These are phyloP conservation scores for Chondrosia reniformis DNA, from an alignment of 37 sponge, comb jelly and placozoan genomes.

Conservation along the genomic window DNA sequence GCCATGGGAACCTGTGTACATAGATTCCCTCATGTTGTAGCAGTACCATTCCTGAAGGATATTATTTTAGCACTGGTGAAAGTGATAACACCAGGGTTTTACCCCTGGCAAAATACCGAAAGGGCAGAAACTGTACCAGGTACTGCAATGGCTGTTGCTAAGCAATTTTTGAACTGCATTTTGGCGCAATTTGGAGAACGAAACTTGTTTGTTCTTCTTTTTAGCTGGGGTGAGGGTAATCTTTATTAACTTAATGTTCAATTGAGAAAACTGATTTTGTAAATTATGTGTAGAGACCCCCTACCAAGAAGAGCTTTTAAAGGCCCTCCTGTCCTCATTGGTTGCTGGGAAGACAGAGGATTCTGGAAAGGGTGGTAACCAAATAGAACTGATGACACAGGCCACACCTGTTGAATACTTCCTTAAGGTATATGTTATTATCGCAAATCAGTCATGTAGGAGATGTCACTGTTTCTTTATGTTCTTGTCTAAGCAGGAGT, in stretches of 20 bases:
- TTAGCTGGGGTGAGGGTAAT: constrained; percentile 20
- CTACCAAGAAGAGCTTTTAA: not conserved
- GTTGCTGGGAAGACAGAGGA: constrained; percentile 6
- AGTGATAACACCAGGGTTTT: constrained; percentile 35
- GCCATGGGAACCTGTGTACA: constrained; percentile 48
- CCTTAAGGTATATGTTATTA: constrained; percentile 23
- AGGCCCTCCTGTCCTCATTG: not conserved
- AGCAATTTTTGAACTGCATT: constrained; percentile 39
- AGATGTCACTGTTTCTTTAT: too few species aligned
- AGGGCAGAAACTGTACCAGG: constrained; percentile 28
- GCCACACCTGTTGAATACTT: constrained; percentile 44
- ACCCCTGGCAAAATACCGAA: constrained; percentile 39
- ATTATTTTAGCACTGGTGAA: constrained; percentile 45
- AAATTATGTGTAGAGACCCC: not conserved
- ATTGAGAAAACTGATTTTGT: not conserved
- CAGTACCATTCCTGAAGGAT: constrained; percentile 39
- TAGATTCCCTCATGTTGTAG: constrained; percentile 29
- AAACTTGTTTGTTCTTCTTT: constrained; percentile 60
- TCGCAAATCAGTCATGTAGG: too few species aligned
- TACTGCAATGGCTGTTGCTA: constrained; percentile 48
- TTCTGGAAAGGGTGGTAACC: constrained; percentile 13
- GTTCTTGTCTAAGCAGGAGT: not conserved
- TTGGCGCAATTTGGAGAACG: constrained; percentile 59
- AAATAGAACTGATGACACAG: not conserved
- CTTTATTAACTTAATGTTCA: not conserved